phyloP scores from a whole-genome alignment of 2,888 invertebrate species.

The Drosophila barbarae region DNA sequence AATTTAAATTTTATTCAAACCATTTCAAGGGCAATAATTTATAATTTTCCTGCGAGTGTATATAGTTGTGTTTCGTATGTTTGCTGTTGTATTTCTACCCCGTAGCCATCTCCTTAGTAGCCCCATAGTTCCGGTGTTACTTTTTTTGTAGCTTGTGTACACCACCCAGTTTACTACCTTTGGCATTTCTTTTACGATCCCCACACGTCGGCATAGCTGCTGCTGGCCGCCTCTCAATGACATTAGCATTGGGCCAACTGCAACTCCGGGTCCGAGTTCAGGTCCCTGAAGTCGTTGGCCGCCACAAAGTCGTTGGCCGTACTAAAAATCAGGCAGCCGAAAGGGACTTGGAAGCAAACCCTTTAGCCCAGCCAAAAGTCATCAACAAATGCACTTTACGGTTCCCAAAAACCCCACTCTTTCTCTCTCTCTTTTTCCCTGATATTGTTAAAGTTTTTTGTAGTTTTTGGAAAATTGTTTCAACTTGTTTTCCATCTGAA shows the following conservation, averaged over 20 bases:
- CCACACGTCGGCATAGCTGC: conserved; percentile 48
- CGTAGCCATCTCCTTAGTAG: conserved; percentile 33
- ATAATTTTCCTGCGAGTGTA: conserved; percentile 17
- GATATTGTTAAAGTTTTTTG: conserved; percentile 43
- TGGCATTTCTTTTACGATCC: conserved; percentile 64
- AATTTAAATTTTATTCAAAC: background rate
- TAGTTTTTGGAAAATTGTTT: conserved; percentile 59
- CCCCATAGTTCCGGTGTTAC: conserved; percentile 27
- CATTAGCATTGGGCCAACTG: conserved; percentile 53
- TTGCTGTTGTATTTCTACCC: conserved; percentile 37
- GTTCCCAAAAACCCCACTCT: conserved; percentile 7
- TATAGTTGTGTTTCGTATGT: conserved; percentile 17
- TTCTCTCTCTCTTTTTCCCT: background rate
- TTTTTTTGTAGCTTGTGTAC: conserved; percentile 52
- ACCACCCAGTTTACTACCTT: conserved; percentile 53
- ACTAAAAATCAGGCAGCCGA: conserved; percentile 50
- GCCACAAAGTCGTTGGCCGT: conserved; percentile 58
- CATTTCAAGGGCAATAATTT: too few relatives aligned
- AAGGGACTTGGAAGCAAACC: conserved; percentile 28
- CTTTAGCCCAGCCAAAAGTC: conserved; percentile 32
- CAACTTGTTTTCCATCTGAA: conserved; percentile 27
- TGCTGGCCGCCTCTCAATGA: conserved; percentile 60
- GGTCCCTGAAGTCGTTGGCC: conserved; percentile 20
- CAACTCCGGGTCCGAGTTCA: conserved; percentile 16
- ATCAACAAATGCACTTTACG: conserved; percentile 54